A percentile compares a stretch with the other conserved stretches of the same genome.
Evolutionary conservation across 2,888 invertebrate species (phyloP).

Genomic region (Gortyna flavago): DNA sequence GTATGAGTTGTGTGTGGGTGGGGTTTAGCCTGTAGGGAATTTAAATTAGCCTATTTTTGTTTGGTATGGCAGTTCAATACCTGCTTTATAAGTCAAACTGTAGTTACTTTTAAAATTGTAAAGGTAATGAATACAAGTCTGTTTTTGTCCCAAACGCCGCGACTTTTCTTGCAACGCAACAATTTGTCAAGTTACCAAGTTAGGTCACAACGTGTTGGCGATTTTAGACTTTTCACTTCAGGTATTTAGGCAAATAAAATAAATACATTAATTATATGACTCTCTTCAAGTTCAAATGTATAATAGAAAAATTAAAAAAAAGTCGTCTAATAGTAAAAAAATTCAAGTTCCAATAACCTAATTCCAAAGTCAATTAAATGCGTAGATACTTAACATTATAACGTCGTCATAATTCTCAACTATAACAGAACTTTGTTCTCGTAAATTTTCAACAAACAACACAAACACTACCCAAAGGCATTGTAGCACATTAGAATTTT

Average conservation of each 20-base stretch:
- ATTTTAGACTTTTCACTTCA: background rate
- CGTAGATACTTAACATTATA: conserved; percentile 45
- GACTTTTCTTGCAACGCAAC: background rate
- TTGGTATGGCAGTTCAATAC: background rate
- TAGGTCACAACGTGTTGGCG: background rate
- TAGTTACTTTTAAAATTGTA: background rate
- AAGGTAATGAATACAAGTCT: background rate
- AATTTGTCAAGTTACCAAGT: background rate
- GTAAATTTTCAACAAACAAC: conserved; percentile 67
- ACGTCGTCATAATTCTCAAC: conserved; percentile 61
- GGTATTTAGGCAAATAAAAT: background rate
- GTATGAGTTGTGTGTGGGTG: conserved; percentile 71
- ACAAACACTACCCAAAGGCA: conserved; percentile 79
- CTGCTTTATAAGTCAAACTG: background rate
- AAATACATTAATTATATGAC: background rate
- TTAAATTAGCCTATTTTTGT: background rate
- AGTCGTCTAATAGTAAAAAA: background rate
- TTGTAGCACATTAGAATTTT: conserved; percentile 86
- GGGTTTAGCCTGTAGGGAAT: background rate
- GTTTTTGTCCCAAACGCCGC: background rate
- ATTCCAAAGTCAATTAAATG: conserved; percentile 36
- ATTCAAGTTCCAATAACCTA: background rate
- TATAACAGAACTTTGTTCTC: conserved; percentile 57
- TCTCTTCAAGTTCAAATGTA: background rate
- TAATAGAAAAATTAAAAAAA: too few relatives aligned